Base-by-base conservation (phyloP, 2,888 invertebrate species). In the Drosophila paramelanica region DNA sequence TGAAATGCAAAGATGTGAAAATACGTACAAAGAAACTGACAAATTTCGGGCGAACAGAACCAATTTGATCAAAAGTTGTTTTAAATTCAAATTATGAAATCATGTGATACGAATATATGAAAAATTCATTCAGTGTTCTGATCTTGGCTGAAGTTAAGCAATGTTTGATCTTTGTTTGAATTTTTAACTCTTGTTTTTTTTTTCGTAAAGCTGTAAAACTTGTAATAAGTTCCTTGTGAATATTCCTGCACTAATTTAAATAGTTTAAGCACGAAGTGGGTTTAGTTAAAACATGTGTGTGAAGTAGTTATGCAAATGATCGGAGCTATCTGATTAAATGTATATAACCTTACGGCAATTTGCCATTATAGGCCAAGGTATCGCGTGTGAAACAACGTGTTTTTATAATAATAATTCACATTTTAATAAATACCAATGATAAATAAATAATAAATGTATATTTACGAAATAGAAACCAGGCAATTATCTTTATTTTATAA, bases 261-360 rank as follows among this genome's bases (percentile, higher is more conserved):
- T 68, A 68, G 25, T 27, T 46, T 20, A 39, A 59, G 38, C 11
- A 42, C 25, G 41, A 31, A 31, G 31, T 13, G 13, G 47, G 41
- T 59, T 36, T 60, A 51, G 46, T 23, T 46, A 25, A 14, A 55
- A 27, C 47, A 60, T 39, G 52, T 68, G 33, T 53, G 42, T 43
- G 52, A 69, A 60, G 38, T 60, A 31, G 53, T 41, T 69, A 69
- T 68, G 69, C 49, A 69, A 68, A 69, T 68, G n/a, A 5, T 6
- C 6, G 3, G 3, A 43, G 31, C 14, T n/a, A 43, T 23, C n/a
- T 53, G 42, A 43, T 53, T 42, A 23, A 42, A 43, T 42, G 20
- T 43, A 36, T 8, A 25, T 55, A 36, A 36, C 5, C 5, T 1
- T 36, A 17, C 17, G 17, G 8, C 8, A 11, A 38, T n/a, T n/a